Conservation (phyloP, 2,113 vertebrate genomes). For the Microcebus murinus region DNA sequence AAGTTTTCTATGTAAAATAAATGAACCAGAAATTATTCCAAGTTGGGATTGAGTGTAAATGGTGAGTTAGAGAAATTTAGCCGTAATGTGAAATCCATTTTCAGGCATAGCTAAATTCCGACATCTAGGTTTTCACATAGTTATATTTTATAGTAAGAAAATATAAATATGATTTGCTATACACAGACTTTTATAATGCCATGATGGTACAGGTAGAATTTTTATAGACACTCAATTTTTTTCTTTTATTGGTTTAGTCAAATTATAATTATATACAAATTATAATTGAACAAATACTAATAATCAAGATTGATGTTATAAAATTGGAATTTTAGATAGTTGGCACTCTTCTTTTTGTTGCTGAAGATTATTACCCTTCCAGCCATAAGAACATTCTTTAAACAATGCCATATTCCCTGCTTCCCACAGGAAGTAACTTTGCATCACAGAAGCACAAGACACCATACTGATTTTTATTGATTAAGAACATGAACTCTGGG, state of each 20-base stretch:
- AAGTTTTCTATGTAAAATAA: constrained; percentile 67
- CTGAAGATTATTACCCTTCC: neutral
- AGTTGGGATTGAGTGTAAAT: constrained; percentile 15
- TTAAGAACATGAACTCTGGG: neutral
- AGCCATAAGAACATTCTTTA: neutral
- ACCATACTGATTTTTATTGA: neutral
- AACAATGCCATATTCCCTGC: neutral
- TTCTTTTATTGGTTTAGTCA: constrained; percentile 45
- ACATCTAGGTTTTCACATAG: constrained; percentile 20
- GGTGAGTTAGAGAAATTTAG: constrained; percentile 50
- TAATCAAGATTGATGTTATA: constrained; percentile 3
- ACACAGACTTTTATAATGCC: constrained; percentile 37
- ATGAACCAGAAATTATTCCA: constrained; percentile 69
- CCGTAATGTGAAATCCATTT: constrained; percentile 50
- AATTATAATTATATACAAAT: constrained; percentile 53
- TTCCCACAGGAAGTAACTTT: neutral
- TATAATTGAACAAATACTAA: constrained; percentile 51
- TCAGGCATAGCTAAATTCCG: constrained; percentile 50
- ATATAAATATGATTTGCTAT: constrained; percentile 51
- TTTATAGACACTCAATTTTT: constrained; percentile 44
- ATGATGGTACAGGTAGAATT: constrained; percentile 24
- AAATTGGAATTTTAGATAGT: neutral
- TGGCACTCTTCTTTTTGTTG: neutral
- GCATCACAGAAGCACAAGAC: neutral
- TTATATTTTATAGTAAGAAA: constrained; percentile 61